phyloP scores from a whole-genome alignment of 2,888 invertebrate species.

The Paralinhomoeus sp. region DNA sequence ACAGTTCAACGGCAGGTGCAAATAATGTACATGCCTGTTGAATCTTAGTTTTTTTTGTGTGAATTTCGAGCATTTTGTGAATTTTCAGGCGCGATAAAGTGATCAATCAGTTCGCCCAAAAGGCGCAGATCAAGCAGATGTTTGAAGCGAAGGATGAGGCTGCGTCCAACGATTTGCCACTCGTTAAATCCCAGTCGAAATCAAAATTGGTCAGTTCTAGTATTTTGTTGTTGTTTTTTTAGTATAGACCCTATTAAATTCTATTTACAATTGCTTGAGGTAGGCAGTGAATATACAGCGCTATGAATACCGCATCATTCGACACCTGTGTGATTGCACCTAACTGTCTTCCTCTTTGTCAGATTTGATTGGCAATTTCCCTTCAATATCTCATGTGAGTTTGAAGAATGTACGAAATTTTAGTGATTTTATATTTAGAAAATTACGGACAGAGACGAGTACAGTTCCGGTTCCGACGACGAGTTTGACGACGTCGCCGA shows the following conservation, averaged over 20 bases:
- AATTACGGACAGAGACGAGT: conserved; percentile 4
- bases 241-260: no score
- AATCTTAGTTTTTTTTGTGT: no score
- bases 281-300: no score
- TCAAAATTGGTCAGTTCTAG: neutral
- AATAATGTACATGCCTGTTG: no score
- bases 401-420: no score
- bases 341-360: no score
- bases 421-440: conserved; percentile 3
- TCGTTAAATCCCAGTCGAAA: conserved; percentile 5
- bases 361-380: no score
- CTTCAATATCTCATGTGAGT: no score
- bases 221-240: neutral
- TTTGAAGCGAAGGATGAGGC: conserved; percentile 28
- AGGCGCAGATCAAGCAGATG: conserved; percentile 29
- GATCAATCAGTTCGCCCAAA: conserved; percentile 64
- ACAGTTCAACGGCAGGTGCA: no score
- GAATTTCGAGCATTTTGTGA: neutral
- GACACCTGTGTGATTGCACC: no score
- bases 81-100: conserved; percentile 60
- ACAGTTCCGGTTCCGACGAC: conserved; percentile 54
- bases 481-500: conserved; percentile 40
- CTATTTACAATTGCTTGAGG: no score
- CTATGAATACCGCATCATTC: no score
- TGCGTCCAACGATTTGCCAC: neutral